A percentile compares a stretch with the other conserved stretches of the same genome.
Conservation (phyloP, 2,888 invertebrate species). For the Dryocosmus kuriphilus region DNA sequence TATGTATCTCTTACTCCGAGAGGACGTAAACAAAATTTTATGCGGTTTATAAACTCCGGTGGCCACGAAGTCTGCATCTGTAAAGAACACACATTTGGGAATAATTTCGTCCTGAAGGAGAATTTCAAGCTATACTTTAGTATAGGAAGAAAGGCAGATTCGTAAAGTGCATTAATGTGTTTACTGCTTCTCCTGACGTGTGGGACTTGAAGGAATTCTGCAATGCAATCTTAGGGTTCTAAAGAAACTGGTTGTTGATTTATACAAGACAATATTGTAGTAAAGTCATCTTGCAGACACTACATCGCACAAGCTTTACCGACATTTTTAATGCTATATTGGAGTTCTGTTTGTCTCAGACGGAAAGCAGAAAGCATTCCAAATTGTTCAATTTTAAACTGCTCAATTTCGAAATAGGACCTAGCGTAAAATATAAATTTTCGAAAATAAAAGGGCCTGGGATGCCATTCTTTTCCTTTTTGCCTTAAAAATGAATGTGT, state of each 20-base stretch:
- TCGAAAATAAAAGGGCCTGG: too few relatives aligned
- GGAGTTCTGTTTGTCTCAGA: constrained; percentile 9
- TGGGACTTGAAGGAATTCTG: constrained; percentile 29
- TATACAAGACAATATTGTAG: constrained; percentile 28
- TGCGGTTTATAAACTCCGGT: constrained; percentile 21
- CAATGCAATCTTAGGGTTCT: constrained; percentile 24
- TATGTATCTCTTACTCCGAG: not conserved
- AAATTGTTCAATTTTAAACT: too few relatives aligned
- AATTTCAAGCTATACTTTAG: constrained; percentile 14
- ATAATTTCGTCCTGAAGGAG: constrained; percentile 1
- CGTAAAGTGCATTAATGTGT: constrained; percentile 37
- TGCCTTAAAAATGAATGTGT: too few relatives aligned
- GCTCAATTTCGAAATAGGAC: too few relatives aligned
- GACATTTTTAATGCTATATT: constrained; percentile 12
- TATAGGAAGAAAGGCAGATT: constrained; percentile 2
- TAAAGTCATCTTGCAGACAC: constrained; percentile 18
- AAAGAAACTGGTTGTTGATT: constrained; percentile 35
- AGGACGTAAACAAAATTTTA: constrained; percentile 11
- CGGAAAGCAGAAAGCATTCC: constrained; percentile 24
- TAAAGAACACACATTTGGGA: constrained; percentile 6
- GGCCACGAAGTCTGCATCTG: not conserved
- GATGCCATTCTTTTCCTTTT: too few relatives aligned
- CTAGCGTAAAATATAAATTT: too few relatives aligned
- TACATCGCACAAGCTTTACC: not conserved
- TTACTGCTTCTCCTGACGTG: constrained; percentile 32